Evolutionary conservation across 2,888 invertebrate species (phyloP).

Genomic region (Protodeltote pygarga): DNA sequence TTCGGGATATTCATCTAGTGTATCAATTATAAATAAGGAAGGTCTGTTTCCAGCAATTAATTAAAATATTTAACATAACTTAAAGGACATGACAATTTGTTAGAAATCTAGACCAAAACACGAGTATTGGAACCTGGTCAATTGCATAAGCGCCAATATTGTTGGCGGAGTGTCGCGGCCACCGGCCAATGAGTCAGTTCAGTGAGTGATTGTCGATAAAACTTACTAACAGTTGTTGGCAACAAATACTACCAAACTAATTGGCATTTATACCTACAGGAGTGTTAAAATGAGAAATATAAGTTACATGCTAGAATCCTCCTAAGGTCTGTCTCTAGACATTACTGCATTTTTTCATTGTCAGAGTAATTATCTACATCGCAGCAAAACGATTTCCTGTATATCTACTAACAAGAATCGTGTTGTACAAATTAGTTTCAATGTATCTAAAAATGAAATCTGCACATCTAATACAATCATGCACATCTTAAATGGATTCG

Average conservation of each 20-base stretch:
- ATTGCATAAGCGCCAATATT: conserved; percentile 78
- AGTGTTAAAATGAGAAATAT: conserved; percentile 26
- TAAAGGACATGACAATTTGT: conserved; percentile 4
- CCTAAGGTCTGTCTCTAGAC: conserved; percentile 19
- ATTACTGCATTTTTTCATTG: conserved; percentile 35
- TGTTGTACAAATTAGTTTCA: conserved; percentile 31
- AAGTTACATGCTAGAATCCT: conserved; percentile 10
- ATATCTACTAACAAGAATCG: conserved; percentile 32
- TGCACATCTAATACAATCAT: conserved; percentile 31
- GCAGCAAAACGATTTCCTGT: conserved; percentile 39
- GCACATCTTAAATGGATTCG: conserved; percentile 13
- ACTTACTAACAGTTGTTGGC: conserved; percentile 66
- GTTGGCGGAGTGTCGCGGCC: conserved; percentile 58
- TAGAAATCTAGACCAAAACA: conserved; percentile 32
- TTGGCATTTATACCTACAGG: conserved; percentile 69
- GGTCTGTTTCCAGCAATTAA: too few species aligned
- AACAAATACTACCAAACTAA: conserved; percentile 66
- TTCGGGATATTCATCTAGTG: too few species aligned
- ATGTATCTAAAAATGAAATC: conserved; percentile 38
- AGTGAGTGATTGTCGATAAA: conserved; percentile 65
- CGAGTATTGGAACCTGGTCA: conserved; percentile 66
- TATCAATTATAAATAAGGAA: too few species aligned
- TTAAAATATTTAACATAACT: not conserved
- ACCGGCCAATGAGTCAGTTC: conserved; percentile 63
- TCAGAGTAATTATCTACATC: conserved; percentile 36